Evolutionary conservation across 1,140 invertebrate species (phyloP), one percentile per base, ranked within the genome.

Genomic region (Scylla paramamosain): DNA sequence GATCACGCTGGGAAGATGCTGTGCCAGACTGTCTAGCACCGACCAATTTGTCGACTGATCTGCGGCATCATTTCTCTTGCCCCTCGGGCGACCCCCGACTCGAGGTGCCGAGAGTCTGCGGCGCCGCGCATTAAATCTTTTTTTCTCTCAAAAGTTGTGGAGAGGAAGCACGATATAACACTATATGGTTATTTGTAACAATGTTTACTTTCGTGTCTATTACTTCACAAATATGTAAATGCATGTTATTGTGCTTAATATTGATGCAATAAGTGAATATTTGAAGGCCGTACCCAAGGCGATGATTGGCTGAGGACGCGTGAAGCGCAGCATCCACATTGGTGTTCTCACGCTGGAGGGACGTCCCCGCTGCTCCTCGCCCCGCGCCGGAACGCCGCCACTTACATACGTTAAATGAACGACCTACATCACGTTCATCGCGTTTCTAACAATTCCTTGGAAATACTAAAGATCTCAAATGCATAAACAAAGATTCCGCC

Each of bases 31-130:
- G 29, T 84, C 89, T 46, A 95, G 32, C 94, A 95, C 94, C 94
- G 89, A 67, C 94, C 94, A 92, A 95, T 95, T 95, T 95, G 94
- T 95, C 94, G 94, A 95, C 94, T 95, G 94, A 95, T 95, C 90
- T 91, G 25, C 89, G 84, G 94, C 94, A 95, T 95, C 94, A 95
- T 95, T 46, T 92, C 89, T 92, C 94, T 91, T 91, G 89, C 94
- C 91, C 82, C 94, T 92, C 94, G 84, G 89, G 45, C 90, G 82
- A 25, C 46, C 7, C 16, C 28, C 31, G 20, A n/a, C n/a, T 0
- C 3, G 32, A 45, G 82, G 14, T 93, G 91, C 91, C 91, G 48
- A 20, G 32, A 20, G 39, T 25, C 25, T 29, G 25, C 31, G 52
- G 14, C n/a, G 25, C 25, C 16, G 67, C 4, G 67, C 67, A 77